phyloP scores from a whole-genome alignment of 2,888 invertebrate species.

The Mesorhabditis belari region DNA sequence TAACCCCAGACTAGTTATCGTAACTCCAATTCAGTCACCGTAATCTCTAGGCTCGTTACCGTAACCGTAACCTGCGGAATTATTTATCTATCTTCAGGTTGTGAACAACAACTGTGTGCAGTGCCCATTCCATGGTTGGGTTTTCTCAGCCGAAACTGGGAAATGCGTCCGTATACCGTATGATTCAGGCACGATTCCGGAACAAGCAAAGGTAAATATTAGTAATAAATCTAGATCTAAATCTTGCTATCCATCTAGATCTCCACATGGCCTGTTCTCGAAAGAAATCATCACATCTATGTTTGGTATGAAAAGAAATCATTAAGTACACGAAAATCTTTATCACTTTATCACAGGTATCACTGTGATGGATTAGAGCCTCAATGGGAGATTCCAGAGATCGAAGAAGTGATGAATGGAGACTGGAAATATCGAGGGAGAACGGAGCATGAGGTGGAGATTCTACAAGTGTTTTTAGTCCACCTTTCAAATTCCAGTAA shows the following conservation, averaged over 20 bases:
- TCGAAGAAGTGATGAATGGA: conserved; percentile 61
- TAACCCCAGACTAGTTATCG: neutral
- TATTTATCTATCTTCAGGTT: conserved; percentile 45
- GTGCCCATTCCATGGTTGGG: conserved; percentile 85
- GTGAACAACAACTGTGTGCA: conserved; percentile 66
- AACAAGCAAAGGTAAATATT: conserved; percentile 60
- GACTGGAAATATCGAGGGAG: conserved; percentile 68
- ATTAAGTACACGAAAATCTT: too few relatives aligned
- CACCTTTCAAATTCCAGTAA: too few relatives aligned
- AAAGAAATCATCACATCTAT: conserved; percentile 71
- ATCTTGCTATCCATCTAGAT: too few relatives aligned
- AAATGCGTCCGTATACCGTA: conserved; percentile 71
- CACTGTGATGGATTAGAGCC: conserved; percentile 70
- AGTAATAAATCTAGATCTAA: too few relatives aligned
- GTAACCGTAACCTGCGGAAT: too few relatives aligned
- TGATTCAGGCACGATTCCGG: conserved; percentile 61
- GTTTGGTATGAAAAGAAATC: too few relatives aligned
- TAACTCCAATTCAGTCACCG: neutral
- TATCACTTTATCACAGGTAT: conserved; percentile 56
- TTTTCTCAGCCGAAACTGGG: conserved; percentile 71
- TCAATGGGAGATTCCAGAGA: conserved; percentile 64
- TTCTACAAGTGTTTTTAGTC: too few relatives aligned
- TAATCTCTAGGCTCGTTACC: too few relatives aligned
- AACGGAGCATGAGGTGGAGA: conserved; percentile 66
- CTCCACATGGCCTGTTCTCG: conserved; percentile 67